These are phyloP conservation scores for Isoperla grammatica DNA, from an alignment of 2,888 invertebrate species.

Conservation along the genomic window DNA sequence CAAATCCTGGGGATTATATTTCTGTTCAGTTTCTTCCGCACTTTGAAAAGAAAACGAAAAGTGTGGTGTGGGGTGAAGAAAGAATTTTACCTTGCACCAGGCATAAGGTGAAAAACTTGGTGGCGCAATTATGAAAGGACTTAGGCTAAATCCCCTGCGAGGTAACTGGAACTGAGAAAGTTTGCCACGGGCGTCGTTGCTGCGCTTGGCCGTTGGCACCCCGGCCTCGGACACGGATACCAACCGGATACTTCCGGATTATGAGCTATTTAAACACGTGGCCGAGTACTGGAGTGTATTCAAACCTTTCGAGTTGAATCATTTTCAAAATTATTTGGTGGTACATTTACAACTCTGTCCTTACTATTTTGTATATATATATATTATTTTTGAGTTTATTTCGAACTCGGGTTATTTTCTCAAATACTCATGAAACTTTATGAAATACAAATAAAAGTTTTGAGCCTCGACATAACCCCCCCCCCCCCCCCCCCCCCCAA, in stretches of 20 bases:
- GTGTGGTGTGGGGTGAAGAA: constrained; percentile 16
- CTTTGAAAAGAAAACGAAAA: constrained; percentile 20
- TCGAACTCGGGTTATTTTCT: too few species aligned
- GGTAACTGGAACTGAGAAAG: constrained; percentile 19
- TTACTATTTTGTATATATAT: too few species aligned
- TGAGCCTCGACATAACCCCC: too few species aligned
- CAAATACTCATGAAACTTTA: too few species aligned
- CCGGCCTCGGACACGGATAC: too few species aligned
- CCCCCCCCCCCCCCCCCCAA: too few species aligned
- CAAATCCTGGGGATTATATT: constrained; percentile 27
- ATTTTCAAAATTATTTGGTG: too few species aligned
- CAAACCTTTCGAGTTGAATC: not conserved
- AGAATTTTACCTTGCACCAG: constrained; percentile 15
- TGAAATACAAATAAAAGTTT: too few species aligned
- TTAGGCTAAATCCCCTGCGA: constrained; percentile 22
- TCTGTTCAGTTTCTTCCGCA: constrained; percentile 26
- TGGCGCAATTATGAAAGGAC: constrained; percentile 23
- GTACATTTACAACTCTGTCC: too few species aligned
- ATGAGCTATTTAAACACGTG: too few species aligned
- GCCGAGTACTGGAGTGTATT: not conserved
- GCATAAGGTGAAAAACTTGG: constrained; percentile 20
- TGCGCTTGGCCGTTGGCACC: not conserved
- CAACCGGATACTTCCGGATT: too few species aligned
- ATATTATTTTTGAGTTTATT: too few species aligned
- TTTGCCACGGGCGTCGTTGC: not conserved